Base-by-base conservation (phyloP, 1,140 invertebrate species). In the Chlorops oryzae region DNA sequence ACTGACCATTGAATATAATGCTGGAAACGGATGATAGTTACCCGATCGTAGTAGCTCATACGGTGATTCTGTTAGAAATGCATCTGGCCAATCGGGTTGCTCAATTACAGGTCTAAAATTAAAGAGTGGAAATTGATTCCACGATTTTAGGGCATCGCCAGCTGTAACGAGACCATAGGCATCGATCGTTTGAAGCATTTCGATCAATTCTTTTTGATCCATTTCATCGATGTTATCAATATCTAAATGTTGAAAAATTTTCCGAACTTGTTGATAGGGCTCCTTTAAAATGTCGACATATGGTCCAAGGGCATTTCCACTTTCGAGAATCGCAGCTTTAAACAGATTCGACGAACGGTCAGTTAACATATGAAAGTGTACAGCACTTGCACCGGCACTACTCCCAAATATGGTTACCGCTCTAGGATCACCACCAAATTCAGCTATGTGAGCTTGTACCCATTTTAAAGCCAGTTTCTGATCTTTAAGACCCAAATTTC, bases 341-440 rank as follows among this genome's bases (percentile, higher is more conserved):
- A 81, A 82, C 6, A 79, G 55, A 13, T 45, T 61, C 63, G 32
- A 0, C 1, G 62, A 56, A 6, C 18, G 47, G 0, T 48, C 42
- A 21, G 55, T 67, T 0, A 68, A 12, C 57, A 63, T 56, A 23
- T 62, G 65, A 7, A 59, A 50, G 18, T 79, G 63, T 25, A 78
- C 76, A 46, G 77, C 72, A 45, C 77, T 73, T 3, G 72, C 79
- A 1, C 86, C 85, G 2, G 84, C 81, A 44, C 75, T 78, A 52
- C 86, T 80, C 0, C 88, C 88, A 56, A 89, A 84, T n/a, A 92
- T 65, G 0, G 89, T 91, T 1, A 92, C 78, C 55, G 79, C 78
- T 3, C 82, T 62, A 0, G 82, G 78, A 70, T 87, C 80, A 1
- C 88, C 88, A 18, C 86, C 86, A 62, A 92, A 92, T 15, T 47